phyloP scores from a whole-genome alignment of 1,140 invertebrate genomes.

The Pemphigus obesinymphae region DNA sequence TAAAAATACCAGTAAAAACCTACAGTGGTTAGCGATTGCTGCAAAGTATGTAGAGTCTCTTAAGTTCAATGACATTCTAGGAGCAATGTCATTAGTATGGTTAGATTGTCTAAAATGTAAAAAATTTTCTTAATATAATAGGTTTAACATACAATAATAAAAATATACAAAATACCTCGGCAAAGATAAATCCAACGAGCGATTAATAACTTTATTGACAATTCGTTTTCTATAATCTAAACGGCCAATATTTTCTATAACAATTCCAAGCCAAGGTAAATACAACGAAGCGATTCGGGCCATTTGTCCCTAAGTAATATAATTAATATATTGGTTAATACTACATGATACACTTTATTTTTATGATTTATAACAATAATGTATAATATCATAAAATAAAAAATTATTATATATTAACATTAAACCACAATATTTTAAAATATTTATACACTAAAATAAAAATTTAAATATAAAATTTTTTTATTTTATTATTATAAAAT shows the following conservation, averaged over 20 bases:
- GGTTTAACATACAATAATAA: background rate
- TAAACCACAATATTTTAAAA: too few species aligned
- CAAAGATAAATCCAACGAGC: background rate
- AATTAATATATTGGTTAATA: background rate
- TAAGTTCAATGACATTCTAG: conserved; percentile 57
- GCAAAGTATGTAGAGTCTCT: conserved; percentile 71
- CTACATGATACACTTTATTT: background rate
- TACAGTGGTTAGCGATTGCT: conserved; percentile 70
- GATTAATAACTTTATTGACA: background rate
- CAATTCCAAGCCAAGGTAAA: conserved; percentile 80
- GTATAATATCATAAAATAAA: background rate
- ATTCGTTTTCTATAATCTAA: conserved; percentile 50
- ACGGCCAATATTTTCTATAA: conserved; percentile 72
- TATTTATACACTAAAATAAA: too few species aligned
- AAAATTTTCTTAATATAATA: too few species aligned
- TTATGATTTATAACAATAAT: background rate
- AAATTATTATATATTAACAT: background rate
- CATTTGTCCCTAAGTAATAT: conserved; percentile 64
- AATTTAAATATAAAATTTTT: too few species aligned
- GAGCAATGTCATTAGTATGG: background rate
- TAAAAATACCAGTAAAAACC: conserved; percentile 43
- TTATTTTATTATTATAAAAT: too few species aligned
- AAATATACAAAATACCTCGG: background rate
- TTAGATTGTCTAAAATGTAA: background rate
- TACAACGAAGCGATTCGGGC: conserved; percentile 83